Conservation (phyloP, 2,113 vertebrate species). For the Leuciscus idus region DNA sequence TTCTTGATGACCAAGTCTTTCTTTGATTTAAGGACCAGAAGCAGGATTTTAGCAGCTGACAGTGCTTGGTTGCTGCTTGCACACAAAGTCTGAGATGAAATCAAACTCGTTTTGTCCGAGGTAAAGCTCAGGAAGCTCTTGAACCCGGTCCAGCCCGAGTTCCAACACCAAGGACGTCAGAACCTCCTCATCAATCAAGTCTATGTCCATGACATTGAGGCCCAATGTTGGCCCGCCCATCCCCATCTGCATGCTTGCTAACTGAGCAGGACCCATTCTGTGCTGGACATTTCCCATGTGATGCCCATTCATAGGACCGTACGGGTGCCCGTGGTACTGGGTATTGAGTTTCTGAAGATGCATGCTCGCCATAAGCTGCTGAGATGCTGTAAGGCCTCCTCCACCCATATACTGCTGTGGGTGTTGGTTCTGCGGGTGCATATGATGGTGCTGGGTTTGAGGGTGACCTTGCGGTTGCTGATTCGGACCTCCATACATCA, state of each 20-base stretch:
- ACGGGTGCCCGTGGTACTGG: slow-evolving; percentile 85
- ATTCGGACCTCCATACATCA: slow-evolving; percentile 70
- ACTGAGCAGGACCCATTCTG: slow-evolving; percentile 76
- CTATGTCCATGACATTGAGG: slow-evolving; percentile 88
- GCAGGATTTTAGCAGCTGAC: slow-evolving; percentile 85
- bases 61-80: slow-evolving; percentile 90
- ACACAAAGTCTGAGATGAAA: slow-evolving; percentile 94
- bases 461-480: slow-evolving; percentile 68
- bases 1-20: slow-evolving; percentile 21
- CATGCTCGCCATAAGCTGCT: slow-evolving; percentile 89
- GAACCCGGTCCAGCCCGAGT: slow-evolving; percentile 91
- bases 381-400: slow-evolving; percentile 77
- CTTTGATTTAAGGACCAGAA: slow-evolving; percentile 58
- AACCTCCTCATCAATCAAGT: slow-evolving; percentile 94
- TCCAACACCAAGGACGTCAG: slow-evolving; percentile 92
- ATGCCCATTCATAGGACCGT: slow-evolving; percentile 71
- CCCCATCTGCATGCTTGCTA: slow-evolving; percentile 78
- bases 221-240: slow-evolving; percentile 77
- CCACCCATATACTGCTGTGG: slow-evolving; percentile 82
- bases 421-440: slow-evolving; percentile 70
- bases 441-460: slow-evolving; percentile 66
- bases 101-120: slow-evolving; percentile 97
- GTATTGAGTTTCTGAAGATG: slow-evolving; percentile 92
- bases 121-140: slow-evolving; percentile 94
- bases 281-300: slow-evolving; percentile 78